Percentiles rank a stretch among this genome's conserved stretches.
Evolutionary conservation across 1,140 invertebrate species (phyloP).

Genomic region (Anastrepha obliqua): DNA sequence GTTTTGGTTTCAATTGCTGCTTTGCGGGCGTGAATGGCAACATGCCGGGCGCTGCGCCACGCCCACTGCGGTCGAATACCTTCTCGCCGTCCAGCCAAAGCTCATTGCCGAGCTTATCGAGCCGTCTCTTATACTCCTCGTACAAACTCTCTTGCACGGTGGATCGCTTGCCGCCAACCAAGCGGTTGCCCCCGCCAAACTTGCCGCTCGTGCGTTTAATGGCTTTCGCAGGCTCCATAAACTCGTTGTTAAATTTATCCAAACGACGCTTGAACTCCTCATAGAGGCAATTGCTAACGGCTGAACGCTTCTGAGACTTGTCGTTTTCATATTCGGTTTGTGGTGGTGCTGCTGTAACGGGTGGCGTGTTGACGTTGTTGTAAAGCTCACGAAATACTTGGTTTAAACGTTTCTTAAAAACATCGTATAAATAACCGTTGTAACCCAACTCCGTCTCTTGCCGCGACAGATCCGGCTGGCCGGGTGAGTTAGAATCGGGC

Average conservation of each 20-base stretch:
- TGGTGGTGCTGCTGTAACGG: neutral
- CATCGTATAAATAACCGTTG: constrained; percentile 43
- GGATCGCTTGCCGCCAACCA: neutral
- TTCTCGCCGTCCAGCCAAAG: constrained; percentile 31
- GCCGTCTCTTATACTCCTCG: constrained; percentile 63
- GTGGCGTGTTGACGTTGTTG: neutral
- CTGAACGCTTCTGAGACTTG: constrained; percentile 24
- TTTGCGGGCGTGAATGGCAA: neutral
- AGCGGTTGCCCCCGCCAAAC: neutral
- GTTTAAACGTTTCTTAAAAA: constrained; percentile 47
- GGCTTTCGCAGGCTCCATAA: neutral
- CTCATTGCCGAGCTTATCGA: constrained; percentile 56
- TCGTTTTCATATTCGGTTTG: constrained; percentile 26
- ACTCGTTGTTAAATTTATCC: constrained; percentile 30
- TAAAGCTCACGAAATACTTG: constrained; percentile 20
- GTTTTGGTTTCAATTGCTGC: neutral
- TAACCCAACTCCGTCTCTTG: neutral
- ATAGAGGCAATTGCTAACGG: constrained; percentile 60
- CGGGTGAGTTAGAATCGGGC: neutral
- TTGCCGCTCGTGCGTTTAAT: neutral
- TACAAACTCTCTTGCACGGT: constrained; percentile 59
- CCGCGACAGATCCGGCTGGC: neutral
- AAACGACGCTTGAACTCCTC: constrained; percentile 65
- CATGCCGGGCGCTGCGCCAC: neutral
- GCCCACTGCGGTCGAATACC: neutral